phyloP scores from a whole-genome alignment of 2,113 vertebrate genomes.

The Plecturocebus donacophilus region DNA sequence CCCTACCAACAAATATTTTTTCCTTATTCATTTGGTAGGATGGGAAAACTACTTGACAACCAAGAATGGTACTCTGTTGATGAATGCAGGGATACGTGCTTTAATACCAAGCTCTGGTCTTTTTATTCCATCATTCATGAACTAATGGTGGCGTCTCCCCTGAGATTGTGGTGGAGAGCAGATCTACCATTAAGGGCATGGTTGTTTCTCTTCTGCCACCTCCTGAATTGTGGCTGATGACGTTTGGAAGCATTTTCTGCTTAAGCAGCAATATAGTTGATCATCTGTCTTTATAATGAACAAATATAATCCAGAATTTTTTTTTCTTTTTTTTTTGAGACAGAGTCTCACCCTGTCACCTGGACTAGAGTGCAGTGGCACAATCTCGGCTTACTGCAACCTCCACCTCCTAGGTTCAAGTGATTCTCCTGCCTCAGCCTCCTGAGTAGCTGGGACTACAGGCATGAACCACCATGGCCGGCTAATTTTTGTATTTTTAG shows the following conservation, averaged over 20 bases:
- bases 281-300: slow-evolving; percentile 44
- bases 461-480: not conserved
- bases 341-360: not conserved
- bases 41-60: slow-evolving; percentile 54
- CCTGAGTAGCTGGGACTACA: not conserved
- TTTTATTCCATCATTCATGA: slow-evolving; percentile 42
- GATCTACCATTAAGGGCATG: not conserved
- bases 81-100: slow-evolving; percentile 25
- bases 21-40: slow-evolving; percentile 39
- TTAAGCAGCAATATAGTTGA: not conserved
- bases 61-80: not conserved
- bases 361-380: not conserved
- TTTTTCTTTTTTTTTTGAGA: not conserved
- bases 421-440: not conserved
- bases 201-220: slow-evolving; percentile 44
- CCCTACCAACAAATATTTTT: slow-evolving; percentile 15
- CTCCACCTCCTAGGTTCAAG: not conserved
- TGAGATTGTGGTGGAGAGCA: not conserved
- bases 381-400: not conserved
- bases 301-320: slow-evolving; percentile 15
- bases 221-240: slow-evolving; percentile 55
- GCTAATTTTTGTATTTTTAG: too few species aligned
- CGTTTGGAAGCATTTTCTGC: slow-evolving; percentile 50
- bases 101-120: slow-evolving; percentile 48
- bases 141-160: not conserved